A percentile compares a stretch with the other conserved stretches of the same genome.
Evolutionary conservation across 2,888 invertebrate genomes (phyloP).

Genomic region (Trachelus iudaicus): DNA sequence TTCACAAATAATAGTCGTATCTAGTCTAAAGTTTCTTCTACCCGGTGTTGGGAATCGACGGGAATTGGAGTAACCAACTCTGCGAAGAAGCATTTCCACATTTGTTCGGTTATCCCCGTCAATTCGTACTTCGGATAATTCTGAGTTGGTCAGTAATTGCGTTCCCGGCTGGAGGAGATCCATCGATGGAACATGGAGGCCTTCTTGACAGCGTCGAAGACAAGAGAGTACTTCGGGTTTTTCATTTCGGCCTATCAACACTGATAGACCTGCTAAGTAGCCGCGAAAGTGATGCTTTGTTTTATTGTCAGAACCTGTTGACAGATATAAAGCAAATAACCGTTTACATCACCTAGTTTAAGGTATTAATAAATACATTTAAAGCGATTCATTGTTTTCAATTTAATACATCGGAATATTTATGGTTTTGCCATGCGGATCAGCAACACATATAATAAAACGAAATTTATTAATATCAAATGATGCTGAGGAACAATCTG

Average conservation of each 20-base stretch:
- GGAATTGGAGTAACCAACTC: conserved; percentile 92
- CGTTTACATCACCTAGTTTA: conserved; percentile 5
- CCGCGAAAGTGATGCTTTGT: conserved; percentile 92
- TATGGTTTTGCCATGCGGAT: too few species aligned
- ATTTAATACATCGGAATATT: too few species aligned
- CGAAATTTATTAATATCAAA: too few species aligned
- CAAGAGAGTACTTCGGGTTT: conserved; percentile 80
- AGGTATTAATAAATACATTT: too few species aligned
- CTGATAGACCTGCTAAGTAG: conserved; percentile 88
- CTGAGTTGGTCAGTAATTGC: conserved; percentile 79
- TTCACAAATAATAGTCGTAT: conserved; percentile 79
- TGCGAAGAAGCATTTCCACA: conserved; percentile 85
- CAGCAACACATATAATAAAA: too few species aligned
- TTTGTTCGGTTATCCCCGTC: conserved; percentile 92
- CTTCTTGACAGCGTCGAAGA: conserved; percentile 85
- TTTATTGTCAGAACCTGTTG: conserved; percentile 79
- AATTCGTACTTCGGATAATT: conserved; percentile 89
- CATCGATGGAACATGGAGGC: conserved; percentile 76
- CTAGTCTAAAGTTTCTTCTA: conserved; percentile 84
- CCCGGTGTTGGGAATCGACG: conserved; percentile 96
- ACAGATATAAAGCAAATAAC: conserved; percentile 59
- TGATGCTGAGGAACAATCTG: too few species aligned
- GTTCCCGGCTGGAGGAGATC: conserved; percentile 82
- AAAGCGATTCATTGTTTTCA: too few species aligned
- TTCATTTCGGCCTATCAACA: conserved; percentile 81